Conservation (phyloP, 2,797 vertebrate species). For the Sylvilagus floridanus region DNA sequence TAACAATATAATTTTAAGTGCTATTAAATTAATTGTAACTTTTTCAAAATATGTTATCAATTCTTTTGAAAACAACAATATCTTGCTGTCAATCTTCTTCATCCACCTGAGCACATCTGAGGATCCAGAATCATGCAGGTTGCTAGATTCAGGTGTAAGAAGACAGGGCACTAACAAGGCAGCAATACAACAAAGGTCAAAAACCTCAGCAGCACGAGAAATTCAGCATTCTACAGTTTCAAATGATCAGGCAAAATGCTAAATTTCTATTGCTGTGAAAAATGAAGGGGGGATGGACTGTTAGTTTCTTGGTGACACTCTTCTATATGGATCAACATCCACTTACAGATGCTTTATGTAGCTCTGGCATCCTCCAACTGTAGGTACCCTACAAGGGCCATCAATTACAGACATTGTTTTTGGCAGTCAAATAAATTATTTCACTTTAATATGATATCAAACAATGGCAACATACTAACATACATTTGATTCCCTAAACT, state of each 20-base stretch:
- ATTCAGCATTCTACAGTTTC: neutral
- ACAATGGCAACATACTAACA: neutral
- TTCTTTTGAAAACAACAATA: neutral
- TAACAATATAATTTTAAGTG: neutral
- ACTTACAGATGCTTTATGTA: neutral
- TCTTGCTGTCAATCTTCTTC: neutral
- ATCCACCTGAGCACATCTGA: neutral
- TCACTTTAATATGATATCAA: neutral
- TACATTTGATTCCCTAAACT: neutral
- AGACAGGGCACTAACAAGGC: neutral
- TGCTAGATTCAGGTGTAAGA: neutral
- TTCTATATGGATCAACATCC: neutral
- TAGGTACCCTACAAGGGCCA: neutral
- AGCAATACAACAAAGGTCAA: neutral
- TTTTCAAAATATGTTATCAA: neutral
- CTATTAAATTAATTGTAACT: neutral
- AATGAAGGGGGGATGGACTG: neutral
- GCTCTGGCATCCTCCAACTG: neutral
- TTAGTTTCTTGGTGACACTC: neutral
- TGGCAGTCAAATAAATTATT: neutral
- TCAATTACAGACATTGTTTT: neutral
- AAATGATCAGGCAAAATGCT: neutral
- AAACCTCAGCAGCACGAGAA: neutral
- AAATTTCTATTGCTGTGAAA: neutral
- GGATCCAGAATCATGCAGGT: neutral